Evolutionary conservation across 2,113 vertebrate species (phyloP).

Genomic region (Phyllostomus discolor): DNA sequence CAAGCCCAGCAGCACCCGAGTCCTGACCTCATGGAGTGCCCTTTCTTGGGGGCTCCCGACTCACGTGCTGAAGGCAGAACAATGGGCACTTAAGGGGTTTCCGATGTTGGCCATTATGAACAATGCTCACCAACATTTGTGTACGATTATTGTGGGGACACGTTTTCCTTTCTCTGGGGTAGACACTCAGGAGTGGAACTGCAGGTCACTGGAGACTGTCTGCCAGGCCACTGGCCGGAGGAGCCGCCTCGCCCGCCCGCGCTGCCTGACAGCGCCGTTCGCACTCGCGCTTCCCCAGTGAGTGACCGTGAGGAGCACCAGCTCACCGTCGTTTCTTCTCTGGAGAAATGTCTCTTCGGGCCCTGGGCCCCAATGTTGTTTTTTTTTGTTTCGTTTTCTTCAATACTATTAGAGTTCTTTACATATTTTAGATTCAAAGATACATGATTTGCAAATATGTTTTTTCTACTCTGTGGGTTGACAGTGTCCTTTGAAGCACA

Average conservation of each 20-base stretch:
- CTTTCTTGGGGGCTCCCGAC: neutral
- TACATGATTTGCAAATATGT: neutral
- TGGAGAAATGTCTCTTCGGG: neutral
- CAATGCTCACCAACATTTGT: fast-evolving
- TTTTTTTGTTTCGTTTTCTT: neutral
- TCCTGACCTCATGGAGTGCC: neutral
- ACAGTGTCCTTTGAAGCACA: neutral
- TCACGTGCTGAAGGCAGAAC: neutral
- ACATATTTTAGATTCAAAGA: neutral
- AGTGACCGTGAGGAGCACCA: neutral
- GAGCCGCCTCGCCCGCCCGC: neutral
- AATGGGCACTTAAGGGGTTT: fast-evolving
- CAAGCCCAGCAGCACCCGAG: neutral
- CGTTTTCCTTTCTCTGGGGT: neutral
- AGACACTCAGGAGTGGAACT: neutral
- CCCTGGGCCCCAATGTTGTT: neutral
- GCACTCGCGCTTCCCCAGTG: neutral
- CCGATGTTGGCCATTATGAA: neutral
- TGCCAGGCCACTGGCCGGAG: neutral
- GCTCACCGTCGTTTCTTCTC: neutral
- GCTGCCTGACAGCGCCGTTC: neutral
- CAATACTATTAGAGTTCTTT: neutral
- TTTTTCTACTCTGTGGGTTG: neutral
- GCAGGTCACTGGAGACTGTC: neutral
- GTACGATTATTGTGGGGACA: fast-evolving